A percentile compares a stretch with the other conserved stretches of the same genome.
These are phyloP conservation scores for Chaetodon trifascialis DNA, from an alignment of 2,113 vertebrate genomes.

Conservation along the genomic window DNA sequence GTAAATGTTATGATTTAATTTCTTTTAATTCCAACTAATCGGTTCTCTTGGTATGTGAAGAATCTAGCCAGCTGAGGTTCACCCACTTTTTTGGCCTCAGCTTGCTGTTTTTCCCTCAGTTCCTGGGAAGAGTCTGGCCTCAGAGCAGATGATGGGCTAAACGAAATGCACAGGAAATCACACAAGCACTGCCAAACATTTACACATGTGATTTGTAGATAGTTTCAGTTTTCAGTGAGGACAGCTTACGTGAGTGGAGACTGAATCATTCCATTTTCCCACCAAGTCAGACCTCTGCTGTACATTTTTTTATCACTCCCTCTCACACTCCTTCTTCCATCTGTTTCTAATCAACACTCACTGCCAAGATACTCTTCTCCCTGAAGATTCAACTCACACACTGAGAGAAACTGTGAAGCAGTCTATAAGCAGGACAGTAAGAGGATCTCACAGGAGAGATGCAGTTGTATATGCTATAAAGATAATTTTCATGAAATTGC, in stretches of 20 bases:
- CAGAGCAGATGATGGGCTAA: conserved; percentile 3
- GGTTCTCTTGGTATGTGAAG: background rate
- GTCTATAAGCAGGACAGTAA: conserved; percentile 25
- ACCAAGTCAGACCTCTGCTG: conserved; percentile 53
- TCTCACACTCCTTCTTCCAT: conserved; percentile 57
- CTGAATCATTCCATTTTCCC: conserved; percentile 60
- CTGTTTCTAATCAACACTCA: conserved; percentile 74
- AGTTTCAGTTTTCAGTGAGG: conserved; percentile 41
- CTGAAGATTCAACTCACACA: conserved; percentile 22
- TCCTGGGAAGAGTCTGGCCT: background rate
- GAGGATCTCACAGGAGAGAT: background rate
- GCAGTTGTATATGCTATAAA: background rate
- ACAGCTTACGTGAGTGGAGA: conserved; percentile 23
- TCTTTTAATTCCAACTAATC: background rate
- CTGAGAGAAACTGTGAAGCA: conserved; percentile 19
- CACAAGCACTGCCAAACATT: conserved; percentile 5
- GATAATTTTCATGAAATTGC: background rate
- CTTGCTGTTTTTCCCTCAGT: conserved; percentile 9
- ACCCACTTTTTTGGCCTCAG: background rate
- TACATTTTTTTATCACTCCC: conserved; percentile 40
- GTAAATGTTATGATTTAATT: background rate
- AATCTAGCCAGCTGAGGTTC: background rate
- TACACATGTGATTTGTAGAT: conserved; percentile 20
- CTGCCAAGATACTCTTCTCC: conserved; percentile 54
- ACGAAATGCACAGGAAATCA: conserved; percentile 25